Evolutionary conservation across 2,113 vertebrate species (phyloP).

Genomic region (Pterocles gutturalis): DNA sequence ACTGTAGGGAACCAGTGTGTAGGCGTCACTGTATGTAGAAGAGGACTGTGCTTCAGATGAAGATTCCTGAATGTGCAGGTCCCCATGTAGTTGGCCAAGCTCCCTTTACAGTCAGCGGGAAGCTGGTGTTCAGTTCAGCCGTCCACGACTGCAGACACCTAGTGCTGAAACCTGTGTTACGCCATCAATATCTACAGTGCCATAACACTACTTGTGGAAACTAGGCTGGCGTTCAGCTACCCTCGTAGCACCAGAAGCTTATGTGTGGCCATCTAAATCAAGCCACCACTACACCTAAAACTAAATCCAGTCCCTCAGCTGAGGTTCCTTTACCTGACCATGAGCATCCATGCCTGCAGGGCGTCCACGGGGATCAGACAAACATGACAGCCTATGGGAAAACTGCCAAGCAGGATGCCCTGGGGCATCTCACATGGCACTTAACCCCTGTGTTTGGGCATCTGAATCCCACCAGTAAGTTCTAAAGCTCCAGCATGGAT

Average conservation of each 20-base stretch:
- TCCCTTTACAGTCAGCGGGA: background rate
- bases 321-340: background rate
- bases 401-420: background rate
- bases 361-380: background rate
- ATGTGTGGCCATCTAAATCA: background rate
- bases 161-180: background rate
- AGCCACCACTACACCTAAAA: background rate
- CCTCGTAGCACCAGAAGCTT: background rate
- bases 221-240: background rate
- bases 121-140: background rate
- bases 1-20: background rate
- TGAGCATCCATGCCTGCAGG: background rate
- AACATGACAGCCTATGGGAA: background rate
- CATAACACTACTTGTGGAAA: background rate
- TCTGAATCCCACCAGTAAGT: background rate
- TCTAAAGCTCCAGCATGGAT: background rate
- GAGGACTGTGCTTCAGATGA: background rate
- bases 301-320: background rate
- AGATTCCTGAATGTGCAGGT: background rate
- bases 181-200: fast-evolving
- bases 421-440: background rate
- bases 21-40: background rate
- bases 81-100: fast-evolving
- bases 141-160: fast-evolving
- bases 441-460: background rate